phyloP scores from a whole-genome alignment of 2,797 vertebrate species.

The Hapalemur alaotrensis region DNA sequence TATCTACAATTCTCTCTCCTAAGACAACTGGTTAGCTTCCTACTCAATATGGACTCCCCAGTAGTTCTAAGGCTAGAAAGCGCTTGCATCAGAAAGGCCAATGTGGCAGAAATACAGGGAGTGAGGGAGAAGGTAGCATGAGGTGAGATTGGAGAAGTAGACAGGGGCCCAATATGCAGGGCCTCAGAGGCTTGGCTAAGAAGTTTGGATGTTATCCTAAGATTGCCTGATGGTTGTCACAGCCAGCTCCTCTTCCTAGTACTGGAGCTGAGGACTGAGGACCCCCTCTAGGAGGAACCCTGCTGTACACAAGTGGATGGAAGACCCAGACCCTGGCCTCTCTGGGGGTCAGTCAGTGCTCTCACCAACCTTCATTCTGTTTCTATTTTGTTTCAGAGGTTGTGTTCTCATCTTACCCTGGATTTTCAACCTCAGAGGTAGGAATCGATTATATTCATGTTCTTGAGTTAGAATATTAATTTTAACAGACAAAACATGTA shows the following conservation, averaged over 20 bases:
- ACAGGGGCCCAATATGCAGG: background rate
- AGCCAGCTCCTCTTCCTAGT: background rate
- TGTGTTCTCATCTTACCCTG: slow-evolving; percentile 64
- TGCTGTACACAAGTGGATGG: background rate
- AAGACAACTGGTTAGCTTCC: background rate
- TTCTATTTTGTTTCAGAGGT: slow-evolving; percentile 78
- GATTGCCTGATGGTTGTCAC: background rate
- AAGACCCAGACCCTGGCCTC: background rate
- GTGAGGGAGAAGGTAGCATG: background rate
- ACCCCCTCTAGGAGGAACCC: background rate
- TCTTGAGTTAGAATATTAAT: slow-evolving; percentile 18
- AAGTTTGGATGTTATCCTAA: background rate
- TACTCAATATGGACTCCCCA: background rate
- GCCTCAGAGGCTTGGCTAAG: background rate
- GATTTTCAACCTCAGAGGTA: slow-evolving; percentile 65
- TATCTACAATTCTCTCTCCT: background rate
- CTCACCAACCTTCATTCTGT: slow-evolving; percentile 4
- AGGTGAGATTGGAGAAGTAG: background rate
- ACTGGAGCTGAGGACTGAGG: background rate
- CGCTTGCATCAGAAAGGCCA: background rate
- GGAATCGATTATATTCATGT: slow-evolving; percentile 5
- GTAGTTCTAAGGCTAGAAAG: background rate
- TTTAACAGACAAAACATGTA: background rate
- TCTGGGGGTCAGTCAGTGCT: background rate
- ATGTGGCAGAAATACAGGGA: background rate